Base-by-base conservation (phyloP, 2,113 vertebrate species). In the Verasper variegatus region DNA sequence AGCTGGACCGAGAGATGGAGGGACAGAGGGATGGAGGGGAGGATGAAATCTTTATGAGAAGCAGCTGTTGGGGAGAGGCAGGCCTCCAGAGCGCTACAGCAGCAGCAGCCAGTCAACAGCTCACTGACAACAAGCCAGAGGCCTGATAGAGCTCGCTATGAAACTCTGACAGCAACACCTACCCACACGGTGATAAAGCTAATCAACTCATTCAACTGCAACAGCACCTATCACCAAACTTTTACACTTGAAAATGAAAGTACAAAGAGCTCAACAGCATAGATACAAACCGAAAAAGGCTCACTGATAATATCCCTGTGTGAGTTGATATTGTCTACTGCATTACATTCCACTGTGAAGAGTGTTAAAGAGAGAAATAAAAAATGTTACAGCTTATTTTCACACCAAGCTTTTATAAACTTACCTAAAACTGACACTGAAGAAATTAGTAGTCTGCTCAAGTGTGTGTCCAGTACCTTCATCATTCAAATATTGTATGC, bases 21-120 rank as follows among this genome's bases (percentile, higher is more conserved):
- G 68, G 31, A 76, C 67, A 35, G 37, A 12, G 69, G 66, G 76
- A 83, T 66, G 49, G 75, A 77, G 78, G 81, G 65, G 76, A 79
- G 87, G 88, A 80, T 76, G 84, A 85, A 84, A 71, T 82, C 79
- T 92, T 94, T 90, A 94, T 94, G 91, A 89, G 91, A 93, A 93
- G 84, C 94, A 94, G 93, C 93, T 95, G 94, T 92, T 90, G 77
- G 81, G 78, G 78, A 81, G 86, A 81, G 78, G 82, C 70, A 66
- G 78, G 66, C 74, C 68, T 87, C 74, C 78, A 58, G 69, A 80
- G 81, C 78, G 11, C 70, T 35, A 5, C 24, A 69, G 82, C 64
- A 79, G 82, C 64, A 79, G 65, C 66, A 76, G 76, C 64, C 37
- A 49, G 68, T 67, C 77, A 68, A 74, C 51, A 65, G 71, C 76